A percentile compares a stretch with the other conserved stretches of the same genome.
Evolutionary conservation across 2,888 invertebrate species (phyloP).

Genomic region (Conistra vaccinii): DNA sequence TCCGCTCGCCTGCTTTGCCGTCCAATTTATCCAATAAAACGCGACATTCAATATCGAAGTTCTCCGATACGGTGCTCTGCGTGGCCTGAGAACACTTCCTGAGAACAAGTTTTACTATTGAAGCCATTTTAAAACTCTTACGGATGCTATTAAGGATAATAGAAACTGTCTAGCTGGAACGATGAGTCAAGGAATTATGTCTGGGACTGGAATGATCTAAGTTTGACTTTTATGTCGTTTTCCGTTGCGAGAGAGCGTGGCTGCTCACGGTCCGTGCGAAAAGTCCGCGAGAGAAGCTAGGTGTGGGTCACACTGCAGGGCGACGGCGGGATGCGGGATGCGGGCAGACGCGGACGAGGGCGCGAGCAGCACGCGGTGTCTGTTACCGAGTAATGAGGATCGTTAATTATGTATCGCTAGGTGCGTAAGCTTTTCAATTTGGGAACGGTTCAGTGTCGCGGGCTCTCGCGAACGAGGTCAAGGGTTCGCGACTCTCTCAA

Average conservation of each 20-base stretch:
- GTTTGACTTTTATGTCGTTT: conserved; percentile 84
- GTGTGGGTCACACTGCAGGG: conserved; percentile 55
- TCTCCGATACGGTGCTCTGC: conserved; percentile 80
- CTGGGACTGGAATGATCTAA: conserved; percentile 85
- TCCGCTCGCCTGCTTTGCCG: conserved; percentile 71
- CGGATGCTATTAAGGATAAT: conserved; percentile 89
- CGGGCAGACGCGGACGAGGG: conserved; percentile 45
- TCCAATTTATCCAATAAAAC: conserved; percentile 87
- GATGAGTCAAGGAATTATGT: conserved; percentile 87
- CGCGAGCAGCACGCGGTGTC: conserved; percentile 73
- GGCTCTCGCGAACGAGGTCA: conserved; percentile 88
- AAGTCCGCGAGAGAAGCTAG: conserved; percentile 61
- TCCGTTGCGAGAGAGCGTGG: conserved; percentile 68
- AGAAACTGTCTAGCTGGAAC: conserved; percentile 86
- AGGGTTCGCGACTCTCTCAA: conserved; percentile 89
- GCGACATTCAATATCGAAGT: conserved; percentile 86
- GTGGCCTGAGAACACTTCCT: conserved; percentile 85
- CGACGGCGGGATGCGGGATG: conserved; percentile 44
- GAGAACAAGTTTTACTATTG: conserved; percentile 87
- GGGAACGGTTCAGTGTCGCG: conserved; percentile 83
- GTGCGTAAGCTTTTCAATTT: conserved; percentile 87
- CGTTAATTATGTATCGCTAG: conserved; percentile 90
- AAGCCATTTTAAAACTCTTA: conserved; percentile 89
- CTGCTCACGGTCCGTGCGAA: conserved; percentile 69
- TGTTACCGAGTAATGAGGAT: conserved; percentile 87